Evolutionary conservation across 1,140 invertebrate species (phyloP), one percentile per base, ranked within the genome.

Genomic region (Nomia melanderi): DNA sequence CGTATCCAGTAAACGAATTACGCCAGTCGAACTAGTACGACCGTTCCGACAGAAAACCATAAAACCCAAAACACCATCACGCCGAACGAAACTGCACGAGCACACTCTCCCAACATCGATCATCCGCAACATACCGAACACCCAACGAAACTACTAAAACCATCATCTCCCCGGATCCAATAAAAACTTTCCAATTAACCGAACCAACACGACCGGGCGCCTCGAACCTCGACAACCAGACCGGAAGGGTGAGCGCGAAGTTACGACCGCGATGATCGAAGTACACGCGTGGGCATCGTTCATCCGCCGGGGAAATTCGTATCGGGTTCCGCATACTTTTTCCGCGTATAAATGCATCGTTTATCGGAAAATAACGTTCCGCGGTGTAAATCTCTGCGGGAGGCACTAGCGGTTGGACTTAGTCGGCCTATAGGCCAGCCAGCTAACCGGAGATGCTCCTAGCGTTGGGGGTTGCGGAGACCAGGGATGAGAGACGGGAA

Each of bases 301-400:
- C 31, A 39, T 29, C n/a, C 12, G 33, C 11, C 47, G 23, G 23
- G 54, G 12, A 31, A 71, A 60, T 23, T 59, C 47, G 23, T 67
- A 44, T 47, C 33, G 36, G 23, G 36, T 36, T 65, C 36, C 23
- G 66, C 44, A 47, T 71, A 60, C 36, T 59, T 71, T 71, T 60
- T 9, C 2, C 14, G 6, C 17, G 39, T 31, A 59, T 59, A 71
- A 76, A 76, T 39, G 17, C 47, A 77, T 63, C 59, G 25, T 17
- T 44, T 50, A 65, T 65, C 36, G 63, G 63, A 29, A 65, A 62
- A 73, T 77, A 59, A 33, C 53, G n/a, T 59, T 53, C 17, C 27
- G 25, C 20, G 31, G 5, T 29, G 20, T 41, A 71, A 60, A 72
- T 65, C 33, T 11, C 20, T n/a, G 14, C 33, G 17, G 44, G 23